A percentile compares a stretch with the other conserved stretches of the same genome.
These are phyloP conservation scores for Herminia tarsipennalis DNA, from an alignment of 2,888 invertebrate species.

Conservation along the genomic window DNA sequence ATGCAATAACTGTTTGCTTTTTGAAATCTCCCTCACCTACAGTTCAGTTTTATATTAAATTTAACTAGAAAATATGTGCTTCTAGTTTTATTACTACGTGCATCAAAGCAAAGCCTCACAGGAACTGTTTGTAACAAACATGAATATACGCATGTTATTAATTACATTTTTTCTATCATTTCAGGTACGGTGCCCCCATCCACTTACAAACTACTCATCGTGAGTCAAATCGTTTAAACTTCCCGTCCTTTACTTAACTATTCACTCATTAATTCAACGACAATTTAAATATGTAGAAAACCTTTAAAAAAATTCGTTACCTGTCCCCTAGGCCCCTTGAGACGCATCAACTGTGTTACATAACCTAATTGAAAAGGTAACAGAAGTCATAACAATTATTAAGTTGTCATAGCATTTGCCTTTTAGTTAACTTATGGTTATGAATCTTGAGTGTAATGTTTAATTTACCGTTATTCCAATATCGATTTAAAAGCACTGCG, in stretches of 20 bases:
- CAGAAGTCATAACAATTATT: constrained; percentile 28
- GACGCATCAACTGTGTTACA: constrained; percentile 24
- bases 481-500: too few relatives aligned
- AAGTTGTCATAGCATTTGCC: constrained; percentile 25
- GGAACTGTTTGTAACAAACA: too few relatives aligned
- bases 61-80: too few relatives aligned
- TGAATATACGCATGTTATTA: neutral
- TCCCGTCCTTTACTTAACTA: constrained; percentile 9
- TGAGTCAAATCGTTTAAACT: constrained; percentile 4
- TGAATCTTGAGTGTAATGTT: too few relatives aligned
- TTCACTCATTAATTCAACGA: constrained; percentile 18
- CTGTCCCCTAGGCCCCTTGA: constrained; percentile 24
- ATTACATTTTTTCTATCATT: constrained; percentile 3
- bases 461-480: too few relatives aligned
- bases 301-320: constrained; percentile 19
- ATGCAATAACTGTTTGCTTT: too few relatives aligned
- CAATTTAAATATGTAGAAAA: constrained; percentile 16
- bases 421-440: too few relatives aligned
- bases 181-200: constrained; percentile 4
- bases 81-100: too few relatives aligned
- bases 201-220: constrained; percentile 2
- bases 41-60: too few relatives aligned
- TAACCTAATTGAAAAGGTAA: constrained; percentile 33
- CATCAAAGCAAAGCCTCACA: too few relatives aligned
- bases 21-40: too few relatives aligned